Conservation (phyloP, 1,140 invertebrate species). For the Trichogramma pretiosum region DNA sequence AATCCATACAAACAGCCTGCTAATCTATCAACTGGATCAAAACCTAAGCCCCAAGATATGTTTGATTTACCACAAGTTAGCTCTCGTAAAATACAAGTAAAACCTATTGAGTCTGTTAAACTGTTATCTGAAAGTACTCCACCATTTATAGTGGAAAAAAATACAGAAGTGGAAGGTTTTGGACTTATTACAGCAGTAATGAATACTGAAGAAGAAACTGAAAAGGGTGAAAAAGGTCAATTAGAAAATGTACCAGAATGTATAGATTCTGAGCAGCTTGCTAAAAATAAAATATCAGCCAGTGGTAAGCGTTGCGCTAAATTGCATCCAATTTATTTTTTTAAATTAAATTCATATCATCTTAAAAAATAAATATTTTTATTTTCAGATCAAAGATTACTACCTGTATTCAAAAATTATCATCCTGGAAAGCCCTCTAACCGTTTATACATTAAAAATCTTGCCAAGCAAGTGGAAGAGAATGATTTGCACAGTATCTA, state of each 20-base stretch:
- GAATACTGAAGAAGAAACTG: constrained; percentile 33
- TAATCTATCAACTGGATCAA: constrained; percentile 34
- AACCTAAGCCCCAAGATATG: constrained; percentile 51
- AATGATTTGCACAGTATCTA: constrained; percentile 75
- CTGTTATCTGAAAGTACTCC: constrained; percentile 16
- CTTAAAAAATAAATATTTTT: constrained; percentile 21
- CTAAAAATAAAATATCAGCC: constrained; percentile 58
- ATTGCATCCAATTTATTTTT: no score
- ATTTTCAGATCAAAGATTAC: constrained; percentile 59
- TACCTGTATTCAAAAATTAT: constrained; percentile 84
- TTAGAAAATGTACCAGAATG: constrained; percentile 40
- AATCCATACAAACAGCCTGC: constrained; percentile 41
- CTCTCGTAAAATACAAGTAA: constrained; percentile 53
- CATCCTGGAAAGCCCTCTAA: constrained; percentile 68
- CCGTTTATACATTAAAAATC: constrained; percentile 88
- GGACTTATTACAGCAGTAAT: constrained; percentile 43
- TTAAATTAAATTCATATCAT: neutral
- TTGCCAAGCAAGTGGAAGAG: constrained; percentile 68
- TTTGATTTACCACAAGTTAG: constrained; percentile 46
- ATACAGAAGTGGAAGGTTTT: constrained; percentile 32
- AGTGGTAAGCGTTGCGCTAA: constrained; percentile 39
- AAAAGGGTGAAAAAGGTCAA: constrained; percentile 31
- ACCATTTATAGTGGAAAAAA: neutral
- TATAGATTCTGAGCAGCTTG: constrained; percentile 59
- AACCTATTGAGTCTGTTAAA: constrained; percentile 32